Conservation (phyloP, 1,140 invertebrate genomes). For the Coboldia fuscipes region DNA sequence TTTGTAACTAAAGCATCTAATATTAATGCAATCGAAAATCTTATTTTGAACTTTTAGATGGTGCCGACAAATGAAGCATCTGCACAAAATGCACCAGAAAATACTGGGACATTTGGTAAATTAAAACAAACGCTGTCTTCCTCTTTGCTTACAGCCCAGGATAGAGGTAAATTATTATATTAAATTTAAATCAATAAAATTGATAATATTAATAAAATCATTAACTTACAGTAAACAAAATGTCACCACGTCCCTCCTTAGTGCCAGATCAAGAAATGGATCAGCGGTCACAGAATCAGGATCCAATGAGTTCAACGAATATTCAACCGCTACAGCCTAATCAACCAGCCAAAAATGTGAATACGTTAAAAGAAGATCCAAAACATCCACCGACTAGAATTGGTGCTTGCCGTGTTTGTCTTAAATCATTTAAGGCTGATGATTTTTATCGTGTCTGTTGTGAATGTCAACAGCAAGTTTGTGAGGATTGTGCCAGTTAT, state of each 20-base stretch:
- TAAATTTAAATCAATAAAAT: neutral
- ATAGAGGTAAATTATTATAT: slow-evolving; percentile 36
- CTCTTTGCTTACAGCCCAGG: slow-evolving; percentile 55
- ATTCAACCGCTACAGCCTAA: slow-evolving; percentile 3
- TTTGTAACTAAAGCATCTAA: slow-evolving; percentile 10
- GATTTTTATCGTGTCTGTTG: slow-evolving; percentile 65
- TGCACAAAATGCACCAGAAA: slow-evolving; percentile 23
- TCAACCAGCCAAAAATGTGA: slow-evolving; percentile 2
- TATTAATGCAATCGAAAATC: slow-evolving; percentile 7
- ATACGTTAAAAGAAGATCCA: slow-evolving; percentile 29
- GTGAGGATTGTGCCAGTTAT: slow-evolving; percentile 80
- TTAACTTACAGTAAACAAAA: slow-evolving; percentile 32
- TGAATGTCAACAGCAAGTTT: slow-evolving; percentile 71
- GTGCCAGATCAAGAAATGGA: slow-evolving; percentile 25
- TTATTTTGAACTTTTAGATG: slow-evolving; percentile 40
- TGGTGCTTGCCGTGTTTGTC: slow-evolving; percentile 62
- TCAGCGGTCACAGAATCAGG: slow-evolving; percentile 14
- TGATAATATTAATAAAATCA: neutral
- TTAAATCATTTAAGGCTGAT: slow-evolving; percentile 67
- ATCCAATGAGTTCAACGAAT: slow-evolving; percentile 4
- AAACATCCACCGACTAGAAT: slow-evolving; percentile 44
- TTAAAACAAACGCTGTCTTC: slow-evolving; percentile 55
- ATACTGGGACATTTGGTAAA: slow-evolving; percentile 51
- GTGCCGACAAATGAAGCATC: slow-evolving; percentile 47
- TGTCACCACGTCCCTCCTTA: slow-evolving; percentile 34